Percentiles rank a stretch among this genome's conserved stretches.
These are phyloP conservation scores for Enteromius radiatus DNA, from an alignment of 2,797 vertebrate genomes.

Conservation along the genomic window DNA sequence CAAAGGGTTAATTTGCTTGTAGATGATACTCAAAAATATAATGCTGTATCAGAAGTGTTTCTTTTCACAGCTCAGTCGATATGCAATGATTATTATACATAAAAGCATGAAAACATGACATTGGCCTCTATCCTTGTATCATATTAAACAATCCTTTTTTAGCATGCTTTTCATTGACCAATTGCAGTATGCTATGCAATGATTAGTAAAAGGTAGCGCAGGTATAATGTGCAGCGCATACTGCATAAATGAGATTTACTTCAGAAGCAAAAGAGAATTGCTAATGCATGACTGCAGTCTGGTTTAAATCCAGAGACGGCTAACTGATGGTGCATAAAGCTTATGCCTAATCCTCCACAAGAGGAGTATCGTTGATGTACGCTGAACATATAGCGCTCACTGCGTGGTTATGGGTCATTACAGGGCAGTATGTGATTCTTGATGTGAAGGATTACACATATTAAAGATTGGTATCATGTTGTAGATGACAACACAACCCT, in stretches of 20 bases:
- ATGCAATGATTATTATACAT: neutral
- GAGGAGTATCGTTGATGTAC: conserved; percentile 42
- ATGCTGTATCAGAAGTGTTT: neutral
- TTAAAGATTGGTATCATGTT: conserved; percentile 43
- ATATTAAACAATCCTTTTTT: neutral
- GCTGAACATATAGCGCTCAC: conserved; percentile 33
- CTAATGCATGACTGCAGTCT: conserved; percentile 43
- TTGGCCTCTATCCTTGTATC: neutral
- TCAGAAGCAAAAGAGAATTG: conserved; percentile 47
- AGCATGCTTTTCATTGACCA: neutral
- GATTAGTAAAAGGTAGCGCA: conserved; percentile 35
- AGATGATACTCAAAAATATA: neutral
- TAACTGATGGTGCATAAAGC: conserved; percentile 50
- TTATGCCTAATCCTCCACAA: conserved; percentile 52
- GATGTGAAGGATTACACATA: conserved; percentile 49
- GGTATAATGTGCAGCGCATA: conserved; percentile 19
- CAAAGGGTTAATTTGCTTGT: neutral
- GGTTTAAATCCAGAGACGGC: conserved; percentile 46
- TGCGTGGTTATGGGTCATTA: conserved; percentile 20
- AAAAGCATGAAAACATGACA: neutral
- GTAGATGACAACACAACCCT: conserved; percentile 17
- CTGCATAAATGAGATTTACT: conserved; percentile 44
- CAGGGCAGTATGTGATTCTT: conserved; percentile 40
- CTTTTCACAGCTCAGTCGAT: neutral
- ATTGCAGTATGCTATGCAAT: neutral